Percentiles rank a stretch among this genome's conserved stretches.
These are phyloP conservation scores for Orycteropus afer DNA, from an alignment of 2,113 vertebrate species.

Conservation along the genomic window DNA sequence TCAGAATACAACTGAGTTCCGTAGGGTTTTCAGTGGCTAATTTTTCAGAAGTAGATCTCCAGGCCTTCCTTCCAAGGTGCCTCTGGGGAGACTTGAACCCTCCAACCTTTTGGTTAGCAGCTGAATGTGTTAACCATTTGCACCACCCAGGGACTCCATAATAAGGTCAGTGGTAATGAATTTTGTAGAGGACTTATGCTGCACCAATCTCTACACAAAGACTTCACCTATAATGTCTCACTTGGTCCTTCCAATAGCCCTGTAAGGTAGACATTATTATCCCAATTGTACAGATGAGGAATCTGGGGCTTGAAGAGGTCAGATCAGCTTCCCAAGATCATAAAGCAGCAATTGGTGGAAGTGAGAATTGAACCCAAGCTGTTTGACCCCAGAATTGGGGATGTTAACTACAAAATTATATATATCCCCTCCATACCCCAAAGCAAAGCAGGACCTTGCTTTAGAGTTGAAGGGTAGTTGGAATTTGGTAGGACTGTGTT, in stretches of 20 bases:
- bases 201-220: not conserved
- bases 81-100: not conserved
- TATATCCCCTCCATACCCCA: not conserved
- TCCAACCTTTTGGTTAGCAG: not conserved
- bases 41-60: not conserved
- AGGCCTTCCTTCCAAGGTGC: not conserved
- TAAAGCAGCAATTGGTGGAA: not conserved
- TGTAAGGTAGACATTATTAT: not conserved
- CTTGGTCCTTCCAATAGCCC: not conserved
- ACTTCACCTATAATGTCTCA: not conserved
- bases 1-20: not conserved
- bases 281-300: not conserved
- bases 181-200: not conserved
- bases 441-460: not conserved
- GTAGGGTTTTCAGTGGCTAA: not conserved
- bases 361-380: not conserved
- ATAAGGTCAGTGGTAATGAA: not conserved
- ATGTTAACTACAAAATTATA: not conserved
- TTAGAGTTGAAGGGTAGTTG: not conserved
- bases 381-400: not conserved
- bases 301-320: too few relatives aligned
- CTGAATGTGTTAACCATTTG: not conserved
- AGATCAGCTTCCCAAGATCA: not conserved
- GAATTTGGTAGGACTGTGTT: not conserved
- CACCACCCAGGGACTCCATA: not conserved